phyloP scores from a whole-genome alignment of 2,888 invertebrate species.

The Shargacucullia verbasci region DNA sequence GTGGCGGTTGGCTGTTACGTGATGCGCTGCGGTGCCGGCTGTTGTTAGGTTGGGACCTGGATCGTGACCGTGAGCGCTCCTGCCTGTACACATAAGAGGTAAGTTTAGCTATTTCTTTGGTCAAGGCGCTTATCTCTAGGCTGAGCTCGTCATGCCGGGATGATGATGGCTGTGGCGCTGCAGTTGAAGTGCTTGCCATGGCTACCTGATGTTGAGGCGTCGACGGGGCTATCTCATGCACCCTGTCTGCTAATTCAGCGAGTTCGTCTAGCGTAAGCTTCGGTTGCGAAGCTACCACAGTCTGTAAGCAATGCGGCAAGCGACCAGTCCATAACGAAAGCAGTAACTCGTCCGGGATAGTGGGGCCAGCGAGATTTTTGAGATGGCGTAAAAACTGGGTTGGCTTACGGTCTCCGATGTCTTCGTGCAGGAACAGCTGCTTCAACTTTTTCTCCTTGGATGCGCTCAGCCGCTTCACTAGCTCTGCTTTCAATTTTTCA shows the following conservation, averaged over 20 bases:
- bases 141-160: neutral
- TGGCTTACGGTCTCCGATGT: conserved; percentile 14
- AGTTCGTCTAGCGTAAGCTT: conserved; percentile 5
- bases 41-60: neutral
- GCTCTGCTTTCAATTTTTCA: conserved; percentile 9
- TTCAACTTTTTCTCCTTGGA: conserved; percentile 11
- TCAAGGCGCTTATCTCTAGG: conserved; percentile 2
- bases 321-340: conserved; percentile 7
- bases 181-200: neutral
- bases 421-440: conserved; percentile 14
- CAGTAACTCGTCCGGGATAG: conserved; percentile 3
- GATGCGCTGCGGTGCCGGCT: neutral
- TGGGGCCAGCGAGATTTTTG: conserved; percentile 3
- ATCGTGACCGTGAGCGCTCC: neutral
- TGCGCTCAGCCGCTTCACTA: conserved; percentile 6
- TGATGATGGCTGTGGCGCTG: neutral
- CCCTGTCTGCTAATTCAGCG: conserved; percentile 18
- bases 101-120: conserved; percentile 1
- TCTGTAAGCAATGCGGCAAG: conserved; percentile 13
- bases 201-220: conserved; percentile 1
- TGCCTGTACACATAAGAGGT: conserved; percentile 2
- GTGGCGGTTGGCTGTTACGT: neutral
- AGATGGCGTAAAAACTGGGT: conserved; percentile 14
- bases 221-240: conserved; percentile 16
- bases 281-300: conserved; percentile 8